phyloP scores from a whole-genome alignment of 2,797 vertebrate species.

The Echiichthys vipera region DNA sequence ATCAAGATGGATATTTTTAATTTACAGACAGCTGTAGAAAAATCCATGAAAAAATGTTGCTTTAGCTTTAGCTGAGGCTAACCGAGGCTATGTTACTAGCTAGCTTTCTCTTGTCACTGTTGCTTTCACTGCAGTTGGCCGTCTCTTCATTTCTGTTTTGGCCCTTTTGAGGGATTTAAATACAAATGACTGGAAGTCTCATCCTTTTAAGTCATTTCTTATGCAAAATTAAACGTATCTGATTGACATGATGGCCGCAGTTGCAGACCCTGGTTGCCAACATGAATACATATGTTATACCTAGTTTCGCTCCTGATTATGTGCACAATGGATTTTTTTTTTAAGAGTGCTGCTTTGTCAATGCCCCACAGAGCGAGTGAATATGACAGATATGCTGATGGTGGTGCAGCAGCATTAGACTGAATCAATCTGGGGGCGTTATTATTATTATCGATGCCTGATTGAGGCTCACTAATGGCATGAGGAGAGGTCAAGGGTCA shows the following conservation, averaged over 20 bases:
- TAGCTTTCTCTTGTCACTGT: background rate
- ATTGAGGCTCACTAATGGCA: background rate
- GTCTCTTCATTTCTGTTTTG: background rate
- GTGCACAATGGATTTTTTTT: constrained; percentile 41
- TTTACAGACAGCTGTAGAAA: background rate
- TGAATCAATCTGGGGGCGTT: constrained; percentile 34
- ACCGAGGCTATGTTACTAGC: background rate
- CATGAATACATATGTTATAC: background rate
- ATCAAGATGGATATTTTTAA: background rate
- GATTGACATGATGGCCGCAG: background rate
- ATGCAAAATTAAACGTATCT: background rate
- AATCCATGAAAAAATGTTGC: background rate
- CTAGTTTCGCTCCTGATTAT: constrained; percentile 12
- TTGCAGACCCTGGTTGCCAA: background rate
- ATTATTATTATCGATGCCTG: constrained; percentile 34
- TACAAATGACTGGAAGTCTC: accelerated
- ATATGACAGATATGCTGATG: constrained; percentile 3
- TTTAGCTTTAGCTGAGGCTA: background rate
- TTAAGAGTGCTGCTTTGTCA: constrained; percentile 13
- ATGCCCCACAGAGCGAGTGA: background rate
- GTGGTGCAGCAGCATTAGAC: constrained; percentile 6
- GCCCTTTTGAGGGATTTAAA: background rate
- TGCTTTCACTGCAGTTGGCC: background rate
- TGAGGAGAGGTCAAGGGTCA: constrained; percentile 17
- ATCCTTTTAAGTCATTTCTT: background rate